Evolutionary conservation across 1,140 invertebrate genomes (phyloP), one percentile per base, ranked within the genome.

Genomic region (Acyrthosiphon pisum): DNA sequence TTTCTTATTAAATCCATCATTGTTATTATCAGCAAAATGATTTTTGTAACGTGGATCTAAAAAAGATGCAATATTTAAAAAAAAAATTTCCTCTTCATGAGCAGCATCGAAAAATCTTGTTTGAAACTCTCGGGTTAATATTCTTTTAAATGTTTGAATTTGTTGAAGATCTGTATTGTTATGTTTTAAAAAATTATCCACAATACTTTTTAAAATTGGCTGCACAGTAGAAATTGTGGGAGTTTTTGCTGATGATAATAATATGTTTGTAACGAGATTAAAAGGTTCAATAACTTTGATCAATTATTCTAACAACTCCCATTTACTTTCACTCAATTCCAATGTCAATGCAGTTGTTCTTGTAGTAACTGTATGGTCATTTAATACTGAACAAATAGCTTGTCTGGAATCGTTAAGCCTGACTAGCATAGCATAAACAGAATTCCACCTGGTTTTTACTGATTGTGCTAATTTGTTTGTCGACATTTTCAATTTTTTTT

Each of bases 51-150:
- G 68, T 76, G 68, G n/a, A 35, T 76, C 68, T 76, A 76, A 35
- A 76, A 76, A 35, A n/a, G n/a, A 76, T n/a, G 68, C n/a, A 76
- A 76, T 76, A 76, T 76, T 76, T 76, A n/a, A 76, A 76, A 76
- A 35, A 35, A 76, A 76, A 35, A 76, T 76, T 18, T 30, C 30
- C 2, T 76, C n/a, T n/a, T 76, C 22, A 41, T 86, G 37, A 26
- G 37, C 37, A 41, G 23, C 23, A 86, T 41, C 22, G 37, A n/a
- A 86, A 41, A 46, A 23, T 23, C 37, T 46, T 86, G 9, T 41
- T 41, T 86, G 6, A 41, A 86, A 41, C 84, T 41, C 44, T 23
- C 37, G 22, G 18, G 22, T 41, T 37, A 86, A 11, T 46, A 41
- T 86, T 44, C 6, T 37, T 44, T 86, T 44, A 37, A 86, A 41